Evolutionary conservation across 2,888 invertebrate species (phyloP), one percentile per base, ranked within the genome.

Genomic region (Limnephilus lunatus): DNA sequence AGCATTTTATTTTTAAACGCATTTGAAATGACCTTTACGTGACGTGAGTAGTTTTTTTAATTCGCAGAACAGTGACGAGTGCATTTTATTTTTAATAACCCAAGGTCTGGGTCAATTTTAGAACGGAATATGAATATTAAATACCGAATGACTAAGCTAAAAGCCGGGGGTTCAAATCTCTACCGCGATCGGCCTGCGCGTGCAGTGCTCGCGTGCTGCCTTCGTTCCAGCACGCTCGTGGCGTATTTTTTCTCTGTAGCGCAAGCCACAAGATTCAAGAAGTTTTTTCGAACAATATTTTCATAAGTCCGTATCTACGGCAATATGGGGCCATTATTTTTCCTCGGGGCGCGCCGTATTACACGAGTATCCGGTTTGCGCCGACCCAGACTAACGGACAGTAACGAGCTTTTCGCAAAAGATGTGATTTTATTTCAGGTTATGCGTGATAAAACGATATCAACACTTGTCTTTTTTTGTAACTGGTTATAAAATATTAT

Each of bases 271-370:
- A 25, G 83, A 83, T 87, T 25, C 87, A 31, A 68, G 44, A 83
- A 82, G 81, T 82, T 90, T 90, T 90, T 90, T 81, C 90, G 15
- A 90, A 90, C 44, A 90, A 90, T 90, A 90, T 90, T 90, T 90
- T 90, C 83, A 83, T 83, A 90, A 90, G 68, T 81, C 83, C 32
- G 32, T 39, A 90, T 90, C 90, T 44, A 90, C 81, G 82, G 90
- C 90, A 81, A 83, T 82, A 82, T 90, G 44, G 83, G 32, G 44
- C 53, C 83, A 53, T 44, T 90, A 83, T 90, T 90, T 90, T 90
- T 90, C 82, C 81, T 90, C 25, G 83, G 83, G 90, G 82, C 44
- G 83, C 53, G 82, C 90, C 83, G 19, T 81, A 83, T 81, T 90
- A 39, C 89, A 89, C n/a, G 89, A 89, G 81, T 81, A 89, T 89